Evolutionary conservation across 2,797 vertebrate genomes (phyloP), one percentile per base, ranked within the genome.

Genomic region (Leuciscus waleckii): DNA sequence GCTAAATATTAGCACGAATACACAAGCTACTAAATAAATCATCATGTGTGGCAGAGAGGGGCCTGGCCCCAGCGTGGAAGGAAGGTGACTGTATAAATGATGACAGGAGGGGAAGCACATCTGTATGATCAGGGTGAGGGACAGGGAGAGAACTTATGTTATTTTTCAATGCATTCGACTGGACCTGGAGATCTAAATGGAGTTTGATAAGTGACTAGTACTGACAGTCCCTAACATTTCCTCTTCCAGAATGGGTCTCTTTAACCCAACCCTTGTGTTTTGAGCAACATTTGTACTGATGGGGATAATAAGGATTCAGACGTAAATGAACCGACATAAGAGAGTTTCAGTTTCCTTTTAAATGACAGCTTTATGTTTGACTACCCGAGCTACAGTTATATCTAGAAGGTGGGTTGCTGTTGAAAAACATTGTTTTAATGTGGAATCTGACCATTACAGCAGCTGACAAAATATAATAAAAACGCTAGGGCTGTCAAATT

Each of bases 101-200:
- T 89, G 89, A 90, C 85, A 90, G 86, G 65, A 61, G 82, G 35
- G 87, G 86, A 88, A 88, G 83, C 67, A 78, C 39, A 76, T 56
- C 65, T 73, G 79, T 86, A 80, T 74, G 65, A 70, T 75, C 63
- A n/a, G 79, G 74, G 51, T 23, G 77, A 39, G 63, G 32, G 49
- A 13, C 39, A 26, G 29, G 11, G 58, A 58, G 43, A 74, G 29
- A 56, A 63, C 71, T 10, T 32, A 43, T 26, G 65, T 85, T 83
- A 35, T 78, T 79, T 86, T 85, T 81, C 67, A 70, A 71, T 67
- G 73, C 13, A 76, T 77, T 51, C 84, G 82, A 79, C 86, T 80
- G 82, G 29, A 75, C 49, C 16, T 54, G 29, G 61, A 37, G 51
- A 77, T 39, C 13, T 21, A 37, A 26, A 75, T 8, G 21, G 77